Evolutionary conservation across 1,140 invertebrate genomes (phyloP).

Genomic region (Philopotamus ludificatus): DNA sequence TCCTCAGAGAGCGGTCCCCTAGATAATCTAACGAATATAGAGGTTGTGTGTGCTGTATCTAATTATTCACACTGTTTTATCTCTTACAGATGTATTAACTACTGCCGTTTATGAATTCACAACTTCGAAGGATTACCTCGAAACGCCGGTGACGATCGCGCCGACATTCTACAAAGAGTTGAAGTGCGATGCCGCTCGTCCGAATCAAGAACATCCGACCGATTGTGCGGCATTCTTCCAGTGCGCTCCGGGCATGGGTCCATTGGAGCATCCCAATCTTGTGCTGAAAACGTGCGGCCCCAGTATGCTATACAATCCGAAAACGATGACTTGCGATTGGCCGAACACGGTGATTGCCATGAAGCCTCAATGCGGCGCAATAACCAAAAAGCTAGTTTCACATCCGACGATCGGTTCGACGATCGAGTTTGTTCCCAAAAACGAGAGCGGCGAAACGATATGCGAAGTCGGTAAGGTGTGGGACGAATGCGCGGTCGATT

Average conservation of each 20-base stretch:
- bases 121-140: too few relatives aligned
- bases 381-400: background rate
- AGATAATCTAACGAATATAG: too few relatives aligned
- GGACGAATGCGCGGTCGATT: slow-evolving; percentile 60
- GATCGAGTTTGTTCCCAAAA: slow-evolving; percentile 14
- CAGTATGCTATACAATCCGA: slow-evolving; percentile 63
- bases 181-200: slow-evolving; percentile 46
- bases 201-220: slow-evolving; percentile 52
- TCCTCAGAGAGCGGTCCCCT: too few relatives aligned
- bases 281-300: slow-evolving; percentile 61
- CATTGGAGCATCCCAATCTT: slow-evolving; percentile 43
- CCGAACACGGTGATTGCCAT: slow-evolving; percentile 59
- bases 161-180: background rate
- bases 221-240: slow-evolving; percentile 64
- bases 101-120: too few relatives aligned
- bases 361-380: slow-evolving; percentile 59
- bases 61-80: too few relatives aligned
- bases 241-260: slow-evolving; percentile 51
- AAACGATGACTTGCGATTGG: slow-evolving; percentile 62
- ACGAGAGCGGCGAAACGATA: background rate
- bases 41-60: too few relatives aligned
- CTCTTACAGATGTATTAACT: too few relatives aligned
- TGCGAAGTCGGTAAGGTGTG: slow-evolving; percentile 45
- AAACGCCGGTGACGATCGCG: background rate
- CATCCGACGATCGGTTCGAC: slow-evolving; percentile 24